phyloP scores from a whole-genome alignment of 2,113 vertebrate genomes.

The Dipodomys spectabilis region DNA sequence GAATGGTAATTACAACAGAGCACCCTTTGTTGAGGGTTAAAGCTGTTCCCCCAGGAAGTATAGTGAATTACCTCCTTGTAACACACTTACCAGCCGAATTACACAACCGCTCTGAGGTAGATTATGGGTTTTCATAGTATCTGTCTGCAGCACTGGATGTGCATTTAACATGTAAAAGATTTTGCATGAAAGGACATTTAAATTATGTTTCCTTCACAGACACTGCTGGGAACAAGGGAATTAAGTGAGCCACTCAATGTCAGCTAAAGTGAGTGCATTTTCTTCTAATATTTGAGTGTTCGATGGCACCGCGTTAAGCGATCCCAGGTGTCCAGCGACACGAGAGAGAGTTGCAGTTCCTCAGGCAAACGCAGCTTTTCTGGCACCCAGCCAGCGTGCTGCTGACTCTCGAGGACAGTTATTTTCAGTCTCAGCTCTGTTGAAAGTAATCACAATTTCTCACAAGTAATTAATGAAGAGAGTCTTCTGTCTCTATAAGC shows the following conservation, averaged over 20 bases:
- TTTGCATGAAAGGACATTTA: not conserved
- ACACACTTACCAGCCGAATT: not conserved
- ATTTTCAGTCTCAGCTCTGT: slow-evolving; percentile 59
- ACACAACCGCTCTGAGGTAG: not conserved
- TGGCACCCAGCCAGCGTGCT: not conserved
- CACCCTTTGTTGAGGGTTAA: slow-evolving; percentile 48
- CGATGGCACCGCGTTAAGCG: not conserved
- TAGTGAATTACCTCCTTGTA: slow-evolving; percentile 51
- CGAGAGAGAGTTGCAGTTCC: not conserved
- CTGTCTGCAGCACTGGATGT: not conserved
- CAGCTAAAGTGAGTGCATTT: slow-evolving; percentile 35
- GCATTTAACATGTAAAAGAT: slow-evolving; percentile 28
- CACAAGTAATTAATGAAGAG: slow-evolving; percentile 70
- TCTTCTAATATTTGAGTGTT: not conserved
- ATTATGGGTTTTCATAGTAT: not conserved
- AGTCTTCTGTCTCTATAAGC: not conserved
- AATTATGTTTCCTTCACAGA: slow-evolving; percentile 14
- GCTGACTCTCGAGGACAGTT: slow-evolving; percentile 24
- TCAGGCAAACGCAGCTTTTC: not conserved
- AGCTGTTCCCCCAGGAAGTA: slow-evolving; percentile 37
- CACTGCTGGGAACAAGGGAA: not conserved
- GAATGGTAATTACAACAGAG: slow-evolving; percentile 65
- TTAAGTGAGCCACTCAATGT: not conserved
- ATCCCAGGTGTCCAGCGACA: not conserved
- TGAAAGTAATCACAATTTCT: slow-evolving; percentile 71